A percentile compares a stretch with the other conserved stretches of the same genome.
Conservation (phyloP, 2,797 vertebrate species). For the Onychomys leucogaster region DNA sequence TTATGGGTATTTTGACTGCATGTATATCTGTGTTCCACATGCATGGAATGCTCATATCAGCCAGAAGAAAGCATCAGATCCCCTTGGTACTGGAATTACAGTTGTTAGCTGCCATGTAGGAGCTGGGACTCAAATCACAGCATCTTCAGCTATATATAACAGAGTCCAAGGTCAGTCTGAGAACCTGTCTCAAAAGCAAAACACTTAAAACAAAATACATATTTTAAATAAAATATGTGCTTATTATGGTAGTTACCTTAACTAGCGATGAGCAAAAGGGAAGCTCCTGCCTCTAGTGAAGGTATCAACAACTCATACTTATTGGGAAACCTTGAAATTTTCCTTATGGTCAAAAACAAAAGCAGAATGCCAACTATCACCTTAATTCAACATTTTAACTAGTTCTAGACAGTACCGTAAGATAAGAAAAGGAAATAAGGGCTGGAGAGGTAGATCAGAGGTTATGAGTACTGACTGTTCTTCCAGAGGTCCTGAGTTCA, state of each 20-base stretch:
- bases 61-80: neutral
- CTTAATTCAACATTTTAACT: neutral
- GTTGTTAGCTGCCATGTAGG: neutral
- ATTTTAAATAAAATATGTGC: neutral
- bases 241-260: neutral
- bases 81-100: neutral
- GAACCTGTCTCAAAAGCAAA: neutral
- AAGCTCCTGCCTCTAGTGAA: neutral
- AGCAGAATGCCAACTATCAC: neutral
- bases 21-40: neutral
- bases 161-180: neutral
- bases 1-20: neutral
- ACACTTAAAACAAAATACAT: neutral
- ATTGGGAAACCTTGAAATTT: neutral
- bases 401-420: neutral
- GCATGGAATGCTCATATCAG: neutral
- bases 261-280: neutral
- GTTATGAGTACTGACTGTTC: too few relatives aligned
- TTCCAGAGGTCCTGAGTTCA: too few relatives aligned
- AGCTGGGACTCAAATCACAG: neutral
- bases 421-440: neutral
- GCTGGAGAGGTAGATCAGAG: too few relatives aligned
- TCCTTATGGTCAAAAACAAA: neutral
- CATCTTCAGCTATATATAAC: neutral
- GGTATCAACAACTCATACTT: neutral